A percentile compares a stretch with the other conserved stretches of the same genome.
phyloP scores from a whole-genome alignment of 2,113 vertebrate genomes.

The Myocastor coypus region DNA sequence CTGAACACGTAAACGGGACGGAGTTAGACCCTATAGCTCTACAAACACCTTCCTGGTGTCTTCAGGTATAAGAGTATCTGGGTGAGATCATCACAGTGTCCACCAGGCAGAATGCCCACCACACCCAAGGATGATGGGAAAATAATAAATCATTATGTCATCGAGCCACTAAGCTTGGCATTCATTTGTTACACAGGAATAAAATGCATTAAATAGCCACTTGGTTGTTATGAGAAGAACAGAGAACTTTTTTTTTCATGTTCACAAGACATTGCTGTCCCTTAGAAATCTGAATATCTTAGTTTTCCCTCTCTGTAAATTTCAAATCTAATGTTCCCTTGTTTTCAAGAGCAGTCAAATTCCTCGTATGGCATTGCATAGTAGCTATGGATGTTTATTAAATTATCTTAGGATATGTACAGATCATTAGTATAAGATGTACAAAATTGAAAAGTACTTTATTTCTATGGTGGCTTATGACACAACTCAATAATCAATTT shows the following conservation, averaged over 20 bases:
- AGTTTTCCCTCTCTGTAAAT: neutral
- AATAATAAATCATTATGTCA: neutral
- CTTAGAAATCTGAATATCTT: neutral
- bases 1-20: neutral
- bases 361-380: neutral
- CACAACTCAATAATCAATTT: constrained; percentile 53
- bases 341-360: constrained; percentile 18
- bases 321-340: constrained; percentile 27
- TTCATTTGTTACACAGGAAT: neutral
- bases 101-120: neutral
- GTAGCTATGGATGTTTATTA: neutral
- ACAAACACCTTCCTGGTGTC: neutral
- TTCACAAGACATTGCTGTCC: neutral
- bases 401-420: neutral
- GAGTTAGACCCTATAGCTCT: neutral
- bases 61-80: neutral
- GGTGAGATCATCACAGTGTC: neutral
- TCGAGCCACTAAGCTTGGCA: neutral
- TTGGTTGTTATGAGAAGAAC: neutral
- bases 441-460: constrained; percentile 27
- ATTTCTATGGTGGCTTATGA: constrained; percentile 47
- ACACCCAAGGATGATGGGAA: neutral
- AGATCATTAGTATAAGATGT: neutral
- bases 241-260: neutral
- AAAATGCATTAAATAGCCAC: neutral